Evolutionary conservation across 1,140 invertebrate genomes (phyloP).

Genomic region (Druon quercuslanigerum): DNA sequence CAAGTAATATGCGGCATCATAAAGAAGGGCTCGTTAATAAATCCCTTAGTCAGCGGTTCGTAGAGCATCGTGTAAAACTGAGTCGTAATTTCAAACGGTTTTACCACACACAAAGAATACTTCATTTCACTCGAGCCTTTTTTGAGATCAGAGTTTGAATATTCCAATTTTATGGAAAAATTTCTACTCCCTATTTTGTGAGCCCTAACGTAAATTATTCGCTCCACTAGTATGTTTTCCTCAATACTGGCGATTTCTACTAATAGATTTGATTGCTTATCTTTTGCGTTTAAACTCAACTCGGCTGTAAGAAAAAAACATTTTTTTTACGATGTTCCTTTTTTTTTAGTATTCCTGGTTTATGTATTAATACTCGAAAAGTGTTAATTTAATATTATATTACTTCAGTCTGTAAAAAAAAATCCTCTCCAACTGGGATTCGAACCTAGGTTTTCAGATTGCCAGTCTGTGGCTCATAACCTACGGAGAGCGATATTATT

Average conservation of each 20-base stretch:
- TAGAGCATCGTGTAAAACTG: constrained; percentile 81
- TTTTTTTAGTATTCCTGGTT: too few species aligned
- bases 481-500: too few species aligned
- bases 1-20: constrained; percentile 83
- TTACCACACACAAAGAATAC: constrained; percentile 79
- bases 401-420: too few species aligned
- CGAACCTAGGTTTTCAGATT: too few species aligned
- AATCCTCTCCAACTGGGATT: too few species aligned
- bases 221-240: constrained; percentile 59
- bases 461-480: too few species aligned
- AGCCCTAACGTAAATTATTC: constrained; percentile 78
- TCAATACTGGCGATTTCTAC: constrained; percentile 66
- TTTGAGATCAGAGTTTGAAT: constrained; percentile 63
- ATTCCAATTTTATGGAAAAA: constrained; percentile 76
- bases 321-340: too few species aligned
- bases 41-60: constrained; percentile 80
- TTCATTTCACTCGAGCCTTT: constrained; percentile 78
- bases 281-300: constrained; percentile 73
- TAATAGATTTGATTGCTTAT: constrained; percentile 69
- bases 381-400: too few species aligned
- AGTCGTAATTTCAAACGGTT: constrained; percentile 83
- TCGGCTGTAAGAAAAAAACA: constrained; percentile 69
- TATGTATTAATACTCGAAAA: too few species aligned
- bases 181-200: constrained; percentile 78
- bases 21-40: constrained; percentile 81